Conservation (phyloP, 2,113 vertebrate genomes). For the Chelonoidis abingdonii region DNA sequence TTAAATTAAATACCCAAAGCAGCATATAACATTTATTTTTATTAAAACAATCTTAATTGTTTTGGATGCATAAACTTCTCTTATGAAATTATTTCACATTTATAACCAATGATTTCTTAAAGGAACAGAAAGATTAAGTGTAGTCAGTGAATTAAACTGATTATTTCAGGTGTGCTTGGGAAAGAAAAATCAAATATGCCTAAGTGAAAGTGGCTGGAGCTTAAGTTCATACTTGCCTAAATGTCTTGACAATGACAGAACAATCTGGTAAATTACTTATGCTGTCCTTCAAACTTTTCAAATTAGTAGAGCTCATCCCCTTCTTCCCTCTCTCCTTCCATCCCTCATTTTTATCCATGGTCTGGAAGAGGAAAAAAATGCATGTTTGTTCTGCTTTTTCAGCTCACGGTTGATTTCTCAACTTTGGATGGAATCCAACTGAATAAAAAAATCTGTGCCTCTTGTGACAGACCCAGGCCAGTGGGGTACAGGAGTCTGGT, state of each 20-base stretch:
- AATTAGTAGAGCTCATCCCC: neutral
- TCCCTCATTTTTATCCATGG: neutral
- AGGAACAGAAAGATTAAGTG: neutral
- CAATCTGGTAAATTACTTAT: neutral
- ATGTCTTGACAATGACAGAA: neutral
- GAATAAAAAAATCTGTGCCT: neutral
- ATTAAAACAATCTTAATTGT: neutral
- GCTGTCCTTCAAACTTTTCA: neutral
- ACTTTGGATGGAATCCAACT: neutral
- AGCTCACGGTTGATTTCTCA: neutral
- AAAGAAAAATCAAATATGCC: neutral
- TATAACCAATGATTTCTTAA: neutral
- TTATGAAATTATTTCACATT: neutral
- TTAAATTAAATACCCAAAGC: neutral
- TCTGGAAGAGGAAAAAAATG: neutral
- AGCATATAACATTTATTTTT: neutral
- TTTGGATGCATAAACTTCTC: neutral
- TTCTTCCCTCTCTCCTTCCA: neutral
- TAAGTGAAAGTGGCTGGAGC: neutral
- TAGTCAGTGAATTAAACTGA: neutral
- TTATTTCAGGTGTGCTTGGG: neutral
- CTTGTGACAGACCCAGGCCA: too few relatives aligned
- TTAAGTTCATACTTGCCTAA: neutral
- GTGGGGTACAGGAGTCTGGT: too few relatives aligned
- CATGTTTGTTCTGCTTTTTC: neutral